Conservation (phyloP, 2,797 vertebrate genomes). For the Premnoplex brunnescens region DNA sequence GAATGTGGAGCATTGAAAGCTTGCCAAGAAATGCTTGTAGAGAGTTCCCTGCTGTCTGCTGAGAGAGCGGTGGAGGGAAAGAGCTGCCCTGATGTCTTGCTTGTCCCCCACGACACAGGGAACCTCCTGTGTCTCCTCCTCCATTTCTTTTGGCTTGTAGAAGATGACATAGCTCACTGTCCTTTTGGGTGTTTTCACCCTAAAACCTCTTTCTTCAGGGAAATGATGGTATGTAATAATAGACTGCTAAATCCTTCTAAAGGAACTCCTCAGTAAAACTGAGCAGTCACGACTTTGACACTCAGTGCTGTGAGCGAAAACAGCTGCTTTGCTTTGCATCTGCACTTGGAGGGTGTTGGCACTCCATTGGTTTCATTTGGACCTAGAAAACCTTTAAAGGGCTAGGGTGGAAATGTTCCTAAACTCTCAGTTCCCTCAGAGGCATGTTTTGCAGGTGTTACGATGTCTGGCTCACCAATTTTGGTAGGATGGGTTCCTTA, state of each 20-base stretch:
- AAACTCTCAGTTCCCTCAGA: not conserved
- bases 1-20: not conserved
- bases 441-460: not conserved
- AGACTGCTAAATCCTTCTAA: not conserved
- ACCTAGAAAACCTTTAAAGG: not conserved
- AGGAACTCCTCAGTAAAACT: not conserved
- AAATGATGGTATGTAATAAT: not conserved
- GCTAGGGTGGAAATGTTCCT: not conserved
- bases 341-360: not conserved
- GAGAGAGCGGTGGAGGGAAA: not conserved
- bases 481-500: not conserved
- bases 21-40: not conserved
- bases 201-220: not conserved
- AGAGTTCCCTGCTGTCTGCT: not conserved
- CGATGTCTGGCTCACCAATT: accelerated
- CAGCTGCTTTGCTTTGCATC: not conserved
- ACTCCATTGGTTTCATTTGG: not conserved
- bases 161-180: not conserved
- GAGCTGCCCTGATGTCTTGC: not conserved
- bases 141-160: not conserved
- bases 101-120: not conserved
- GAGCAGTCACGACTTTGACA: not conserved
- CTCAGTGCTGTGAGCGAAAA: not conserved
- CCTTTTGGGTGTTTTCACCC: not conserved
- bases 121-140: not conserved